Base-by-base conservation (phyloP, 2,113 vertebrate genomes). In the Chauna torquata region DNA sequence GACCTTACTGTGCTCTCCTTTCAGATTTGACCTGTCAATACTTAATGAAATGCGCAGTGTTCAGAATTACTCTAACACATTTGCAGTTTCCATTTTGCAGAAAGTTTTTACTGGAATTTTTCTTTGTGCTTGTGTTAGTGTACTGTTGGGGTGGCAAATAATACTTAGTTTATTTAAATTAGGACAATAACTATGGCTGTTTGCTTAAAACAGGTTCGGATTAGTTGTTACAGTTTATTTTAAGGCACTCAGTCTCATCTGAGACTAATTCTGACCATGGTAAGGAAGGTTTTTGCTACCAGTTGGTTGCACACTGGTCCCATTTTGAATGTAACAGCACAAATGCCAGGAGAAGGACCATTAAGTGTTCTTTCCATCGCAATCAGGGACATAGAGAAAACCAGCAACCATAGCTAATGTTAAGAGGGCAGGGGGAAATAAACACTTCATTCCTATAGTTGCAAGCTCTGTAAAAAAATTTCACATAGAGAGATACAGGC, bases 201-300 rank as follows among this genome's bases (percentile, higher is more conserved):
- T 94, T 64, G n/a, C 55, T 75, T 94, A 68, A 71, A 92, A 64
- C 20, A 22, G 71, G 30, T 79, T 76, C 76, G 49, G 42, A 62
- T 86, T 71, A 88, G 76, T 92, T 93, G 58, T 92, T 74, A 77
- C 28, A 49, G 42, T 88, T 93, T 91, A 82, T 95, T 94, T 94
- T 86, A 78, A 93, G 55, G 92, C 42, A n/a, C 64, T 92, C 36
- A 7, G 6, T 83, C 59, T 88, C 95, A 90, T 64, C 76, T 86
- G 92, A 69, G 92, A 49, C 82, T 90, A 92, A 72, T 95, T 95
- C 30, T 93, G 62, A 70, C 50, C 4, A 2, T 28, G 76, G 68
- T 78, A 59, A 68, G 45, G 81, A 86, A 86, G 57, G 80, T 70
- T 59, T 93, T 62, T 92, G 79, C 79, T 95, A 61, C 70, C 76